A percentile compares a stretch with the other conserved stretches of the same genome.
Conservation (phyloP, 2,113 vertebrate genomes). For the Hyperopisus bebe region DNA sequence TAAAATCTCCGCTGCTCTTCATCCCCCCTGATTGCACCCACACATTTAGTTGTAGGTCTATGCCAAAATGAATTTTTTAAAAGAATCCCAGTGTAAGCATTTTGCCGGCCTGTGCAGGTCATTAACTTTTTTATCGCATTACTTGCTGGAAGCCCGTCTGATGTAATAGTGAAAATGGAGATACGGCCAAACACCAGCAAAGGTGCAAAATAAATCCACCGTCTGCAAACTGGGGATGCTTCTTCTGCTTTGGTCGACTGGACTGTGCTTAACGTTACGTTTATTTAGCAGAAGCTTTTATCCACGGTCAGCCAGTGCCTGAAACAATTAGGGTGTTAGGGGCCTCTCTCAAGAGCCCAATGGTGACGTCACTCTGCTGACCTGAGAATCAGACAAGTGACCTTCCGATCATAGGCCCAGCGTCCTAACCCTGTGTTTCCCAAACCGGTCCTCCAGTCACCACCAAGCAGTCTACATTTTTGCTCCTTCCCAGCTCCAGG, state of each 20-base stretch:
- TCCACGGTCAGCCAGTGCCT: background rate
- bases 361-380: background rate
- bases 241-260: background rate
- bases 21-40: conserved; percentile 3
- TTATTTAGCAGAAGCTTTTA: background rate
- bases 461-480: background rate
- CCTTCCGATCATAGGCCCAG: background rate
- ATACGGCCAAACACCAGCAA: conserved; percentile 37
- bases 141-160: conserved; percentile 59
- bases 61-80: conserved; percentile 38
- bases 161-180: conserved; percentile 43
- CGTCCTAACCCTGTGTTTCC: background rate
- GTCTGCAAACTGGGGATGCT: conserved; percentile 27
- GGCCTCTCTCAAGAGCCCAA: background rate
- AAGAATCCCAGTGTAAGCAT: conserved; percentile 53
- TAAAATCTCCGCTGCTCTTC: background rate
- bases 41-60: conserved; percentile 45
- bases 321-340: background rate
- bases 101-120: conserved; percentile 44
- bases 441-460: background rate
- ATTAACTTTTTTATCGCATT: conserved; percentile 60
- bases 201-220: conserved; percentile 32
- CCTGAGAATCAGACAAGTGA: background rate
- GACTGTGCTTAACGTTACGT: background rate
- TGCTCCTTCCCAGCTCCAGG: background rate